Conservation (phyloP, 2,888 invertebrate genomes). For the Parnassius smintheus region DNA sequence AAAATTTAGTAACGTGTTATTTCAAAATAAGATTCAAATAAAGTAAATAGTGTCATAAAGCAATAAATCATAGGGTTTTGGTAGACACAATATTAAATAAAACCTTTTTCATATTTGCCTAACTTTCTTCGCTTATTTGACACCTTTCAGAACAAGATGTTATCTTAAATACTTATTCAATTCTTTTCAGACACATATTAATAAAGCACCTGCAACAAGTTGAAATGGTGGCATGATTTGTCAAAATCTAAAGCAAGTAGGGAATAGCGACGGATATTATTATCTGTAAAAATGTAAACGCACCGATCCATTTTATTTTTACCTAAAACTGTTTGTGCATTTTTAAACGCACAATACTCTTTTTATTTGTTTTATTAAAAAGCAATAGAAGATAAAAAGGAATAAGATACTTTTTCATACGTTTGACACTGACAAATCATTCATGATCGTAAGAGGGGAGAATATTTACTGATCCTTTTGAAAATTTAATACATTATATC, state of each 20-base stretch:
- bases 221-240: slow-evolving; percentile 16
- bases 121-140: slow-evolving; percentile 9
- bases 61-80: neutral
- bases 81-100: neutral
- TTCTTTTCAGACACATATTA: slow-evolving; percentile 17
- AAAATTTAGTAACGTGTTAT: too few species aligned
- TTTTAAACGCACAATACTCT: too few species aligned
- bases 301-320: slow-evolving; percentile 5
- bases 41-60: too few species aligned
- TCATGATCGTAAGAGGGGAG: too few species aligned
- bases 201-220: slow-evolving; percentile 3
- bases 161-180: slow-evolving; percentile 15
- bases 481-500: too few species aligned
- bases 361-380: too few species aligned
- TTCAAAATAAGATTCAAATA: too few species aligned
- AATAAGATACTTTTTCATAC: too few species aligned
- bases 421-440: too few species aligned
- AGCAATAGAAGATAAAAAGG: too few species aligned
- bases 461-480: too few species aligned
- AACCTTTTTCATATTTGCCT: slow-evolving; percentile 9
- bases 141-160: slow-evolving; percentile 23
- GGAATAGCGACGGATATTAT: slow-evolving; percentile 3
- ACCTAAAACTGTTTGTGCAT: too few species aligned
- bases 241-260: slow-evolving; percentile 22
- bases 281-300: neutral